Conservation (phyloP, 2,888 invertebrate genomes). For the Minunthozetes semirufus region DNA sequence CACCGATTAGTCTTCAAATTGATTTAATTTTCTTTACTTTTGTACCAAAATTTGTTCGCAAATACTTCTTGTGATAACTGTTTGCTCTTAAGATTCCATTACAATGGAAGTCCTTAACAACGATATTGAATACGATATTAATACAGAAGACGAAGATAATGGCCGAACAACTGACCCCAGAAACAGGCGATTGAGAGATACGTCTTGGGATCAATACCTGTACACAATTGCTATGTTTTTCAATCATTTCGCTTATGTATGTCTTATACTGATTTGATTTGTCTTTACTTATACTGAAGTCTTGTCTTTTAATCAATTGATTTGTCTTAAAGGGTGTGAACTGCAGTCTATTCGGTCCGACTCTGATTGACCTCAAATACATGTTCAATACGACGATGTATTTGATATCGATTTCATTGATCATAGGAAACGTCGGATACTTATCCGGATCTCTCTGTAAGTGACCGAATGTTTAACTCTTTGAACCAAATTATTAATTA, state of each 20-base stretch:
- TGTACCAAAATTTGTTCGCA: too few relatives aligned
- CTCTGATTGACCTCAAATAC: conserved; percentile 7
- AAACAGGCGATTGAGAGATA: neutral
- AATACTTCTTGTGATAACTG: too few relatives aligned
- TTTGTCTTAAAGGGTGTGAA: neutral
- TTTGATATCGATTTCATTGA: neutral
- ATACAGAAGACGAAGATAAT: too few relatives aligned
- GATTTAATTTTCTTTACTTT: too few relatives aligned
- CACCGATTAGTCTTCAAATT: too few relatives aligned
- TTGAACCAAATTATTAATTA: neutral
- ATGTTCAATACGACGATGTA: neutral
- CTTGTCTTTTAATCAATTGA: neutral
- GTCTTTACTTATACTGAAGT: neutral
- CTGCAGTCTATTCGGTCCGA: neutral
- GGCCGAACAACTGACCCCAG: too few relatives aligned
- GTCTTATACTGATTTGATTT: neutral
- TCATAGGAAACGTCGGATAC: neutral
- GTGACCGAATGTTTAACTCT: neutral
- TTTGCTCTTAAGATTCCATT: too few relatives aligned
- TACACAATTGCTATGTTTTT: conserved; percentile 22
- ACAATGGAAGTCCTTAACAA: too few relatives aligned
- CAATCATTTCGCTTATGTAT: conserved; percentile 25
- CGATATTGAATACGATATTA: too few relatives aligned
- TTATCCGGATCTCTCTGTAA: neutral
- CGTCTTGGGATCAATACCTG: conserved; percentile 5